Percentiles rank a stretch among this genome's conserved stretches.
Evolutionary conservation across 2,888 invertebrate genomes (phyloP).

Genomic region (Dexiosoma caninum): DNA sequence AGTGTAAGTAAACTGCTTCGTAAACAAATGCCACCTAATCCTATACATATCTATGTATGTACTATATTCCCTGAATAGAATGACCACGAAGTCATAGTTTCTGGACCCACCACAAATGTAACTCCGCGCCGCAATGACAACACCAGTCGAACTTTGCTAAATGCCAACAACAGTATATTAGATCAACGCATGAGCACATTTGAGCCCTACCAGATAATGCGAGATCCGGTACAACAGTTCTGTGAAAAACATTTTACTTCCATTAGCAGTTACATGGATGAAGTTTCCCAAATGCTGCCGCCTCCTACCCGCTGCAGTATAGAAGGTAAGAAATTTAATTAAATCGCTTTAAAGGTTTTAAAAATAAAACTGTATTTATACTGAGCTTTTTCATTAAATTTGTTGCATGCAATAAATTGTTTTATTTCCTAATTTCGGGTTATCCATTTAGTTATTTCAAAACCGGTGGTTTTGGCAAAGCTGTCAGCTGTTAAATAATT

Average conservation of each 20-base stretch:
- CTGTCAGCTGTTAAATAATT: too few species aligned
- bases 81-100: conserved; percentile 79
- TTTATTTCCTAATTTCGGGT: too few species aligned
- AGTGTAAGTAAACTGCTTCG: too few species aligned
- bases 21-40: too few species aligned
- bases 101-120: conserved; percentile 82
- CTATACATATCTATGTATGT: too few species aligned
- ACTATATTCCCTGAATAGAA: conserved; percentile 62
- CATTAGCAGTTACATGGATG: conserved; percentile 94
- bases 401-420: too few species aligned
- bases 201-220: conserved; percentile 91
- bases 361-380: neutral
- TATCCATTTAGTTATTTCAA: too few species aligned
- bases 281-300: conserved; percentile 89
- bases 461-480: too few species aligned
- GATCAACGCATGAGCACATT: conserved; percentile 88
- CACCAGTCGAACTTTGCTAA: conserved; percentile 88
- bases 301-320: conserved; percentile 96
- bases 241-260: conserved; percentile 96
- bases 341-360: too few species aligned
- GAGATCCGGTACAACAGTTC: conserved; percentile 95
- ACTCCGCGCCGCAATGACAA: conserved; percentile 84
- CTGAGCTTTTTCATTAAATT: too few species aligned
- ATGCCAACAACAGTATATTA: conserved; percentile 78
- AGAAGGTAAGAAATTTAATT: too few species aligned